Conservation (phyloP, 2,797 vertebrate genomes). For the Galagoides demidoff region DNA sequence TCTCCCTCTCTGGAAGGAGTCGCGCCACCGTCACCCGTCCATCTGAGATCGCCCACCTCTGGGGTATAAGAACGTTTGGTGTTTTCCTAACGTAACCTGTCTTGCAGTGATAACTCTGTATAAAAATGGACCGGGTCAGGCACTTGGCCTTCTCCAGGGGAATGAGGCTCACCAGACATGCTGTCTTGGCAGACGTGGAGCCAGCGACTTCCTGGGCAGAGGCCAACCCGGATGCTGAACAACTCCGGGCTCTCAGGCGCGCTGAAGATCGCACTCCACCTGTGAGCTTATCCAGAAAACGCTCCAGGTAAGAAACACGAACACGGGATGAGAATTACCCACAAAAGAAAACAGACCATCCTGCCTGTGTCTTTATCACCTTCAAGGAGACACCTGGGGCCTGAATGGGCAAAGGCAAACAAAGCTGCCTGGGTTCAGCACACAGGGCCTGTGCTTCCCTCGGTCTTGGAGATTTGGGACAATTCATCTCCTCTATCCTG, state of each 20-base stretch:
- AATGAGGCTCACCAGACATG: slow-evolving; percentile 67
- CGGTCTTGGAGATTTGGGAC: fast-evolving
- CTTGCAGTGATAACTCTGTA: fast-evolving
- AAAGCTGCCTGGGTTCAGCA: too few relatives aligned
- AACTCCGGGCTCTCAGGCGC: slow-evolving; percentile 85
- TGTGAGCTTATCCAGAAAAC: slow-evolving; percentile 83
- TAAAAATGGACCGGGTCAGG: fast-evolving
- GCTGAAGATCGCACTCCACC: slow-evolving; percentile 83
- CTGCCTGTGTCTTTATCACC: fast-evolving
- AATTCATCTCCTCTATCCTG: fast-evolving
- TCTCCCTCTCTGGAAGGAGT: neutral
- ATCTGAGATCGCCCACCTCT: neutral
- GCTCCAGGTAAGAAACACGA: fast-evolving
- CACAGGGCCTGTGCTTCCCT: fast-evolving
- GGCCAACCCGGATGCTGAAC: neutral
- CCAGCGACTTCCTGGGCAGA: slow-evolving; percentile 52
- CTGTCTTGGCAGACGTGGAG: slow-evolving; percentile 42
- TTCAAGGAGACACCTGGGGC: neutral
- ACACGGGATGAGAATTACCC: fast-evolving
- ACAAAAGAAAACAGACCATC: fast-evolving
- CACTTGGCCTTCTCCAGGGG: fast-evolving
- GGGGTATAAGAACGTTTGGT: fast-evolving
- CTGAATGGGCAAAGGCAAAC: neutral
- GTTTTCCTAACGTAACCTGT: neutral
- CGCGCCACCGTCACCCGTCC: fast-evolving